Conservation (phyloP, 2,113 vertebrate species). For the Alectura lathami region DNA sequence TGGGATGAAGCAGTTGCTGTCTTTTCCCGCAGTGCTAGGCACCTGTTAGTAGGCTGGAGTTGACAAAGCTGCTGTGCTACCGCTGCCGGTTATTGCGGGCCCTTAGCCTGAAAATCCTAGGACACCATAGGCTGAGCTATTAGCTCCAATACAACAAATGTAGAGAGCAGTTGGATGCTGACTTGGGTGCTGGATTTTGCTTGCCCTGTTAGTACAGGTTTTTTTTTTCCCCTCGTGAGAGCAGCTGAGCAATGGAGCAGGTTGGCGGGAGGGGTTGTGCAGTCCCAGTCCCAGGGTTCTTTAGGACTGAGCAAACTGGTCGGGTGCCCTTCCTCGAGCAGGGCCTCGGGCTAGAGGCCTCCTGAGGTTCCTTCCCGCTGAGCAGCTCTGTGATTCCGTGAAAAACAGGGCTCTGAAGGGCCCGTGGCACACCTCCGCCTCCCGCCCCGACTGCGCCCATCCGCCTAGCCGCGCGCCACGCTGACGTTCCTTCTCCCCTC, state of each 20-base stretch:
- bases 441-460: too few species aligned
- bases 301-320: neutral
- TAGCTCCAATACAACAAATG: neutral
- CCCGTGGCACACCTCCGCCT: rapidly evolving
- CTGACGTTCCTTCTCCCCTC: rapidly evolving
- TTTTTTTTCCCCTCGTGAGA: rapidly evolving
- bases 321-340: neutral
- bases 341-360: neutral
- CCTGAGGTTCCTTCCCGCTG: neutral
- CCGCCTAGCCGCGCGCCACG: too few species aligned
- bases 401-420: neutral
- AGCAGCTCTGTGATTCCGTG: neutral
- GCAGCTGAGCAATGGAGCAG: neutral
- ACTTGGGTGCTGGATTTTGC: neutral
- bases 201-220: neutral
- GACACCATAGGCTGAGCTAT: neutral
- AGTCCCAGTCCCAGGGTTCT: neutral
- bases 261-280: neutral
- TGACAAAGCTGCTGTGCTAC: neutral
- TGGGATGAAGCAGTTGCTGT: neutral
- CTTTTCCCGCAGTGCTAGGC: neutral
- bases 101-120: neutral
- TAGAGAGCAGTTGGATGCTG: neutral
- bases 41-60: neutral
- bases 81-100: neutral